Percentiles rank a stretch among this genome's conserved stretches.
phyloP scores from a whole-genome alignment of 1,140 invertebrate species.

The Papilio dardanus region DNA sequence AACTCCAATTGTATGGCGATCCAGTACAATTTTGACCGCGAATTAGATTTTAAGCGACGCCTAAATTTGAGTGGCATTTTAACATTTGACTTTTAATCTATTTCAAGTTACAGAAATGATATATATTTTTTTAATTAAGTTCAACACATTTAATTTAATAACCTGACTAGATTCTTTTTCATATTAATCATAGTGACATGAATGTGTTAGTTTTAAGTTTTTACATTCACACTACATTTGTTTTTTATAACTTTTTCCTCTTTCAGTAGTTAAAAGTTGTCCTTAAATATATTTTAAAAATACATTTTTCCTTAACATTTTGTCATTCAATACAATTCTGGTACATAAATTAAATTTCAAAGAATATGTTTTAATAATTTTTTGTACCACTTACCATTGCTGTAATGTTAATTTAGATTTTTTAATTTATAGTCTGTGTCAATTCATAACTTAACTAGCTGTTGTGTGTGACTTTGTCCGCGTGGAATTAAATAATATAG shows the following conservation, averaged over 20 bases:
- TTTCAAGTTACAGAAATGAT: no score
- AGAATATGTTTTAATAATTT: neutral
- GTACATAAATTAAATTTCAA: neutral
- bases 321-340: neutral
- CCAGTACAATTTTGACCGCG: no score
- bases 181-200: neutral
- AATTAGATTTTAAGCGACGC: no score
- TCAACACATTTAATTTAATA: no score
- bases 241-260: neutral
- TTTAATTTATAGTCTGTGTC: neutral
- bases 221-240: neutral
- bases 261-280: neutral
- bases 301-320: neutral
- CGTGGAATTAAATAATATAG: no score
- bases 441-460: neutral
- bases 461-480: no score
- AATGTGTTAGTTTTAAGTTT: neutral
- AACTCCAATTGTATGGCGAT: no score
- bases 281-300: neutral
- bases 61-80: no score
- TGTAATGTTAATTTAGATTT: neutral
- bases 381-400: constrained; percentile 5
- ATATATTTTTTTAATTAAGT: no score
- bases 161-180: no score
- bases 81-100: no score